Conservation (phyloP, 92 coral and sea anemone genomes). For the Metridium senile region DNA sequence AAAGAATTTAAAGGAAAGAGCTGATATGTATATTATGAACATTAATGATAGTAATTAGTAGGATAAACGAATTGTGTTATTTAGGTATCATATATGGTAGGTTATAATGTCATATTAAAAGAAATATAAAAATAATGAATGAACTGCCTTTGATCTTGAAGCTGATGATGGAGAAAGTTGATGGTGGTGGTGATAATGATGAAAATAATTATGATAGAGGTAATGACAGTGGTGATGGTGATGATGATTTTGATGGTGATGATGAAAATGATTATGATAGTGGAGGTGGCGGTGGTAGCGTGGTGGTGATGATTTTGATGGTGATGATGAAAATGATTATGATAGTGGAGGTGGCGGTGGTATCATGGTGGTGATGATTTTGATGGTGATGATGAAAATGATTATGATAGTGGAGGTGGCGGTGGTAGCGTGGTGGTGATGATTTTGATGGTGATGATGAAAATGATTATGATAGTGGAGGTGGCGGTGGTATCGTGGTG, state of each 20-base stretch:
- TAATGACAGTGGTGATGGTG: background rate
- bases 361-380: background rate
- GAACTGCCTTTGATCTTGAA: background rate
- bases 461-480: background rate
- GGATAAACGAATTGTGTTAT: too few relatives aligned
- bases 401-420: background rate
- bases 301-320: background rate
- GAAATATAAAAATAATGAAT: too few relatives aligned
- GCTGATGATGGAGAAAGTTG: background rate
- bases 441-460: background rate
- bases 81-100: too few relatives aligned
- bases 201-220: background rate
- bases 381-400: background rate
- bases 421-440: too few relatives aligned
- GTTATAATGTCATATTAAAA: too few relatives aligned
- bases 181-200: background rate
- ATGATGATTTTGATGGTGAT: background rate
- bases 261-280: too few relatives aligned
- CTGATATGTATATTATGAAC: too few relatives aligned
- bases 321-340: background rate
- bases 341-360: background rate
- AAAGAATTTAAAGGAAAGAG: too few relatives aligned
- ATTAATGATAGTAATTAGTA: too few relatives aligned
- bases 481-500: too few relatives aligned
- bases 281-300: background rate